A percentile compares a stretch with the other conserved stretches of the same genome.
phyloP scores from a whole-genome alignment of 2,797 vertebrate genomes.

The Anguilla marmorata region DNA sequence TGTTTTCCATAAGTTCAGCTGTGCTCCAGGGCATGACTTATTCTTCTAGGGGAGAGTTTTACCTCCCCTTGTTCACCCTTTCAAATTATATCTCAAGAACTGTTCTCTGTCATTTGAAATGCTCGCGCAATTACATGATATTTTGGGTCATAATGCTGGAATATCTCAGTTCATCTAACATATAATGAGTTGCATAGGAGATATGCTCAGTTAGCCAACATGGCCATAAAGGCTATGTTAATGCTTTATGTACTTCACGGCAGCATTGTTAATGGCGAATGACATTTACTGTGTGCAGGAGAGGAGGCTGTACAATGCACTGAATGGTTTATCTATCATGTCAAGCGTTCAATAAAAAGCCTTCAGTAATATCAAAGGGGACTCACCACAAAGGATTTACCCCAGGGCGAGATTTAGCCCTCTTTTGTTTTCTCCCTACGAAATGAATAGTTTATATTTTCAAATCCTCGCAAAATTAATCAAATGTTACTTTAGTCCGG shows the following conservation, averaged over 20 bases:
- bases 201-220: slow-evolving; percentile 70
- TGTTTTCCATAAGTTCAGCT: background rate
- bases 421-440: slow-evolving; percentile 66
- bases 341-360: slow-evolving; percentile 75
- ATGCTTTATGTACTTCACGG: slow-evolving; percentile 75
- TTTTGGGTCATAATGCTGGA: slow-evolving; percentile 64
- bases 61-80: slow-evolving; percentile 47
- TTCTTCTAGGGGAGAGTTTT: slow-evolving; percentile 48
- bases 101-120: slow-evolving; percentile 21
- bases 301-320: slow-evolving; percentile 73
- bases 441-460: slow-evolving; percentile 74
- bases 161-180: slow-evolving; percentile 50
- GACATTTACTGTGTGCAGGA: slow-evolving; percentile 75
- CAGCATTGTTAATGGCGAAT: slow-evolving; percentile 77
- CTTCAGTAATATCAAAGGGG: slow-evolving; percentile 74
- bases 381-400: slow-evolving; percentile 71
- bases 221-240: slow-evolving; percentile 76
- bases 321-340: slow-evolving; percentile 78
- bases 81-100: slow-evolving; percentile 7
- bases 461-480: slow-evolving; percentile 72
- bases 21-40: background rate
- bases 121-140: slow-evolving; percentile 68
- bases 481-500: slow-evolving; percentile 68
- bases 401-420: slow-evolving; percentile 73
- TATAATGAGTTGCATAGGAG: slow-evolving; percentile 55